These are phyloP conservation scores for Alligator sinensis DNA, from an alignment of 2,113 vertebrate genomes.

Conservation along the genomic window DNA sequence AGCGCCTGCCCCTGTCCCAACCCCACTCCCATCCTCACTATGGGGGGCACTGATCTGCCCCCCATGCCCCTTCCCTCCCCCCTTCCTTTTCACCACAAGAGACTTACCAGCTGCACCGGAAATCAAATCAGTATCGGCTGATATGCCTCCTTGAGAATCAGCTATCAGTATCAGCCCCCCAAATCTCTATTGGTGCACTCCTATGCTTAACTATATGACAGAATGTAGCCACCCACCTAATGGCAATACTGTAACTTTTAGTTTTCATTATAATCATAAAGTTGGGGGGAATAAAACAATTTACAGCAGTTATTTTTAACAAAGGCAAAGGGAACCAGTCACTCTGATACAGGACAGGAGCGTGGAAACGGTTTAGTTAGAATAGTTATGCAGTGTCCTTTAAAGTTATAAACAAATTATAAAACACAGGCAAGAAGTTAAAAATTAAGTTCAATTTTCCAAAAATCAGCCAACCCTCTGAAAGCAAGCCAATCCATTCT, in stretches of 20 bases:
- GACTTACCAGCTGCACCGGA: no score
- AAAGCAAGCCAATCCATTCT: neutral
- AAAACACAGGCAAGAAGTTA: neutral
- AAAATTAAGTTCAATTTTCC: neutral
- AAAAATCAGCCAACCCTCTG: neutral
- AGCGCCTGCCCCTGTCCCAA: no score
- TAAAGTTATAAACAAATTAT: no score
- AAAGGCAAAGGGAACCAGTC: conserved; percentile 16
- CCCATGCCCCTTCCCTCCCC: no score
- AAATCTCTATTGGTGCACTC: no score
- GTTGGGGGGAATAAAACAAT: neutral
- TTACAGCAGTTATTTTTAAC: neutral
- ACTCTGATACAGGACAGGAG: neutral
- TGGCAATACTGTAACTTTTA: no score
- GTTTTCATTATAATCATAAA: neutral
- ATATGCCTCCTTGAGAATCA: no score
- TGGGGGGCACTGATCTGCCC: no score
- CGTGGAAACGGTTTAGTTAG: neutral
- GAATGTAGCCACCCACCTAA: neutral
- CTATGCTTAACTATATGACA: neutral
- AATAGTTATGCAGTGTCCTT: neutral
- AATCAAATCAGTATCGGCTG: no score
- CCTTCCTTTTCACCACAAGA: no score
- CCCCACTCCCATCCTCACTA: no score
- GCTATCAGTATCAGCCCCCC: no score